A percentile compares a stretch with the other conserved stretches of the same genome.
phyloP scores from a whole-genome alignment of 2,888 invertebrate genomes.

The Chouioia cunea region DNA sequence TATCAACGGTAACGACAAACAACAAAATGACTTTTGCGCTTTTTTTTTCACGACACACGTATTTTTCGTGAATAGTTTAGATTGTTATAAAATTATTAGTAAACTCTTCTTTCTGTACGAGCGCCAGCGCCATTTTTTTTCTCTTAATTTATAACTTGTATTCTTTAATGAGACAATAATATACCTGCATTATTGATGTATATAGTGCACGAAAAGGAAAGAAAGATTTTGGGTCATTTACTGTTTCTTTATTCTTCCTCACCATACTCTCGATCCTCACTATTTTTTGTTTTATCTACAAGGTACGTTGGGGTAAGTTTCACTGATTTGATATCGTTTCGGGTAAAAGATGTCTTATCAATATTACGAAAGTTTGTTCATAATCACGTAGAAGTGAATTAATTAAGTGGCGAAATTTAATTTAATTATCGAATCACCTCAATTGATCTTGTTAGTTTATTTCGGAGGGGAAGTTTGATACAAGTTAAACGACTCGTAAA shows the following conservation, averaged over 20 bases:
- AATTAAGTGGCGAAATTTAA: no score
- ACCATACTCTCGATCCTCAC: slow-evolving; percentile 42
- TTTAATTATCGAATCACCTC: no score
- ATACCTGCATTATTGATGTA: slow-evolving; percentile 36
- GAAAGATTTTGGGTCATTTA: slow-evolving; percentile 34
- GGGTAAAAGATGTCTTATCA: no score
- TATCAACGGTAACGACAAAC: no score
- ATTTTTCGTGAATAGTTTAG: no score
- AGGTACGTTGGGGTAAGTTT: slow-evolving; percentile 12
- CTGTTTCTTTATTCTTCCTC: slow-evolving; percentile 43
- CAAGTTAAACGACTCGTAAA: slow-evolving; percentile 22
- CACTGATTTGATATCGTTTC: no score
- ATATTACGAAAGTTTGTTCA: no score
- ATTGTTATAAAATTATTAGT: no score
- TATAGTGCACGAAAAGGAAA: slow-evolving; percentile 41
- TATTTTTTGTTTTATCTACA: background rate
- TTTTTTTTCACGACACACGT: no score
- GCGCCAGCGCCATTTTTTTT: slow-evolving; percentile 30
- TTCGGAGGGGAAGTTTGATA: slow-evolving; percentile 25
- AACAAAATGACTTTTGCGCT: no score
- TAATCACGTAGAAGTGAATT: no score
- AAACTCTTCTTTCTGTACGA: background rate
- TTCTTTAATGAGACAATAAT: slow-evolving; percentile 29
- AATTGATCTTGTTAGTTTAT: slow-evolving; percentile 1
- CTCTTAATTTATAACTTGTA: slow-evolving; percentile 22